Evolutionary conservation across 1,140 invertebrate genomes (phyloP).

Genomic region (Odontomachus brunneus): DNA sequence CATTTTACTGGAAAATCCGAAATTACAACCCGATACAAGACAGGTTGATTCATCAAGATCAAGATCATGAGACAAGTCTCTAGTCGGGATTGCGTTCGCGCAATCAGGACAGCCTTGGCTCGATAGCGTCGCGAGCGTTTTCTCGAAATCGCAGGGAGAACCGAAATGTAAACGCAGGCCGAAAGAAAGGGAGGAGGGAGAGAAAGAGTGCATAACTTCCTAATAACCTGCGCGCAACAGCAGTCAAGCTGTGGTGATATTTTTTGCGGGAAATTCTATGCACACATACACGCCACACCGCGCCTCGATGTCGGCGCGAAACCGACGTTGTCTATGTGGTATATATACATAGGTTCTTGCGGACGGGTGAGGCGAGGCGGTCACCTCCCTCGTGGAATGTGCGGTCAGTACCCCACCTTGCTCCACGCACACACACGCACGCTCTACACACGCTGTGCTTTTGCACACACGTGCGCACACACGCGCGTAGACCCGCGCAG

Average conservation of each 20-base stretch:
- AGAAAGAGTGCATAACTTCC: slow-evolving; percentile 26
- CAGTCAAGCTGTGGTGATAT: neutral
- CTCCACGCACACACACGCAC: slow-evolving; percentile 26
- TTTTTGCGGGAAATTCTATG: slow-evolving; percentile 51
- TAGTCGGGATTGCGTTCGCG: too few relatives aligned
- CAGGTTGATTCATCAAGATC: too few relatives aligned
- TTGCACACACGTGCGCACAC: slow-evolving; percentile 46
- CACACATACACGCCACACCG: slow-evolving; percentile 50
- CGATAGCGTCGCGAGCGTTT: too few relatives aligned
- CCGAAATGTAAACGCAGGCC: too few relatives aligned
- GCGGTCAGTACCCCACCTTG: slow-evolving; percentile 79
- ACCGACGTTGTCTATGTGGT: slow-evolving; percentile 49
- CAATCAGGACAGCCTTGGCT: too few relatives aligned
- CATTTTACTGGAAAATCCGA: too few relatives aligned
- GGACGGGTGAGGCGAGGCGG: slow-evolving; percentile 73
- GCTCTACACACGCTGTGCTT: too few relatives aligned
- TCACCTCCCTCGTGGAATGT: slow-evolving; percentile 80
- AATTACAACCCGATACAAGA: too few relatives aligned
- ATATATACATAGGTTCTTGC: slow-evolving; percentile 62
- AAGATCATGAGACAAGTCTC: too few relatives aligned
- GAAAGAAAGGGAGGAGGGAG: too few relatives aligned
- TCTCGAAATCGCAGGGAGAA: too few relatives aligned
- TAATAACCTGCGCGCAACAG: slow-evolving; percentile 28
- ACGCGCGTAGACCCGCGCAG: slow-evolving; percentile 2
- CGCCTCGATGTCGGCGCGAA: slow-evolving; percentile 44